Evolutionary conservation across 2,797 vertebrate genomes (phyloP).

Genomic region (Spondyliosoma cantharus): DNA sequence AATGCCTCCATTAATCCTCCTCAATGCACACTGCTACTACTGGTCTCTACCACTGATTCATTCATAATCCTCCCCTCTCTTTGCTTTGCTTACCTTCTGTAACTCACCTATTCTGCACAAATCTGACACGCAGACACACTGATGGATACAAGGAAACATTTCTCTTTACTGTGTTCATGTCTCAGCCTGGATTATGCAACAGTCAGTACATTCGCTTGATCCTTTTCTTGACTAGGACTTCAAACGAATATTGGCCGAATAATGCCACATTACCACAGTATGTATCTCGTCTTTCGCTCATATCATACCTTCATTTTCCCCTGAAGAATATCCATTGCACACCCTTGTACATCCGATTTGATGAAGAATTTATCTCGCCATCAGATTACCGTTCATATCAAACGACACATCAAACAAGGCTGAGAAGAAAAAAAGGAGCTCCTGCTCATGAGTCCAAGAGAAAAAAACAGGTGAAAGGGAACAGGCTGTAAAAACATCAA

Average conservation of each 20-base stretch:
- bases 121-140: slow-evolving; percentile 47
- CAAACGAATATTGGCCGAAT: slow-evolving; percentile 50
- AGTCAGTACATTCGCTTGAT: slow-evolving; percentile 65
- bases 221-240: slow-evolving; percentile 58
- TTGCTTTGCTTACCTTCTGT: slow-evolving; percentile 30
- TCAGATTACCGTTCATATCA: slow-evolving; percentile 63
- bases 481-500: slow-evolving; percentile 56
- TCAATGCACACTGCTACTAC: slow-evolving; percentile 68
- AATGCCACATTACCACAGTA: slow-evolving; percentile 59
- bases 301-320: slow-evolving; percentile 75
- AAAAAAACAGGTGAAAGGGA: slow-evolving; percentile 54
- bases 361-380: slow-evolving; percentile 56
- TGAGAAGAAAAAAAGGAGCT: slow-evolving; percentile 43
- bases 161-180: slow-evolving; percentile 34
- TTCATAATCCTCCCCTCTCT: slow-evolving; percentile 63
- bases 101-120: slow-evolving; percentile 53
- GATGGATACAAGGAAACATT: slow-evolving; percentile 14
- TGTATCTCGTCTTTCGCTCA: slow-evolving; percentile 47
- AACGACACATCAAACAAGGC: slow-evolving; percentile 62
- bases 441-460: slow-evolving; percentile 53
- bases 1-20: slow-evolving; percentile 69
- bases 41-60: slow-evolving; percentile 68
- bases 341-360: slow-evolving; percentile 47
- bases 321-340: slow-evolving; percentile 65
- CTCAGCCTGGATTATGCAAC: slow-evolving; percentile 75